phyloP scores from a whole-genome alignment of 2,888 invertebrate species.

The Pristionchus maxplancki region DNA sequence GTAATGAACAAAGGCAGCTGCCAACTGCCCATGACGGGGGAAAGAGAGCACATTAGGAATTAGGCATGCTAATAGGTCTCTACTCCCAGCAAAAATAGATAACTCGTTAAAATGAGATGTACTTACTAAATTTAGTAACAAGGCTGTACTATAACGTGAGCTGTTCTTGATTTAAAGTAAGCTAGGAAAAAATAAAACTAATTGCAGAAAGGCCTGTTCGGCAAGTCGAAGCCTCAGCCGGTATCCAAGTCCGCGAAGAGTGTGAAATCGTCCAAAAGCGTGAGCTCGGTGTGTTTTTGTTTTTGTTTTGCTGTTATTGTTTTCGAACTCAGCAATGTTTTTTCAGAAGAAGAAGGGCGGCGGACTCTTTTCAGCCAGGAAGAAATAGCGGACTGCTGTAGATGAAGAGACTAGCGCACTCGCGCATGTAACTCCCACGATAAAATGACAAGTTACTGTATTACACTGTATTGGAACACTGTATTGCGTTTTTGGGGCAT shows the following conservation, averaged over 20 bases:
- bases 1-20: background rate
- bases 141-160: too few relatives aligned
- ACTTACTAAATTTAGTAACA: too few relatives aligned
- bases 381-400: background rate
- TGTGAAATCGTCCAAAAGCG: background rate
- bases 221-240: background rate
- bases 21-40: too few relatives aligned
- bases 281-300: background rate
- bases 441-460: conserved; percentile 16
- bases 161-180: too few relatives aligned
- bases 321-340: background rate
- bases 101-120: too few relatives aligned
- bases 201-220: background rate
- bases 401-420: background rate
- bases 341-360: background rate
- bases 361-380: background rate
- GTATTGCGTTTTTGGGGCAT: too few relatives aligned
- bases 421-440: background rate
- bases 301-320: background rate
- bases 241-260: background rate
- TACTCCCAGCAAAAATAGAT: too few relatives aligned
- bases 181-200: too few relatives aligned
- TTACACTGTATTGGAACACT: background rate
- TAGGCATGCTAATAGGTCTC: too few relatives aligned
- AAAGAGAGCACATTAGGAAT: too few relatives aligned